phyloP scores from a whole-genome alignment of 1,140 invertebrate species.

The Achatina immaculata region DNA sequence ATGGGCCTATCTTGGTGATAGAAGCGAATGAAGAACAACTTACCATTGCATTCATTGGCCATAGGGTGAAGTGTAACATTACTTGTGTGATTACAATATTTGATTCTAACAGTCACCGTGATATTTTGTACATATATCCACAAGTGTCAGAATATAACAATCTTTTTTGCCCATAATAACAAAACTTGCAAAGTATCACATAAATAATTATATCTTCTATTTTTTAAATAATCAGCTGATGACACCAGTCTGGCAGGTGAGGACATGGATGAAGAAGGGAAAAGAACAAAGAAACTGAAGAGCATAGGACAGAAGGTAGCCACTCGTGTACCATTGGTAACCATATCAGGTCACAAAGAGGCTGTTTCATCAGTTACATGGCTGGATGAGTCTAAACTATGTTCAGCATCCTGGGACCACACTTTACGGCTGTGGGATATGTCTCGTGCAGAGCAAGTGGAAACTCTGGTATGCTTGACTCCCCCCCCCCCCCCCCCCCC shows the following conservation, averaged over 20 bases:
- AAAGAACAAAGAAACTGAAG: conserved; percentile 36
- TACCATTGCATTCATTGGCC: too few species aligned
- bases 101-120: too few species aligned
- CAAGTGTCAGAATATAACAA: too few species aligned
- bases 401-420: conserved; percentile 95
- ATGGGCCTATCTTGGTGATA: too few species aligned
- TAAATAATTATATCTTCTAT: too few species aligned
- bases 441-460: conserved; percentile 75
- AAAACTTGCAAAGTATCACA: too few species aligned
- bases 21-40: too few species aligned
- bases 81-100: too few species aligned
- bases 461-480: conserved; percentile 55
- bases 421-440: conserved; percentile 95
- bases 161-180: too few species aligned
- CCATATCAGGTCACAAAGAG: conserved; percentile 93
- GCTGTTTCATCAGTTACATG: conserved; percentile 87
- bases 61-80: too few species aligned
- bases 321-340: conserved; percentile 84
- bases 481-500: too few species aligned
- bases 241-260: background rate
- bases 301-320: conserved; percentile 3
- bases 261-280: conserved; percentile 11
- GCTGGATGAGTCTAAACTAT: conserved; percentile 80
- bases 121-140: too few species aligned
- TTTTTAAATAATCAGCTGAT: background rate